Base-by-base conservation (phyloP, 2,888 invertebrate genomes). In the Cantharis flavilabris region DNA sequence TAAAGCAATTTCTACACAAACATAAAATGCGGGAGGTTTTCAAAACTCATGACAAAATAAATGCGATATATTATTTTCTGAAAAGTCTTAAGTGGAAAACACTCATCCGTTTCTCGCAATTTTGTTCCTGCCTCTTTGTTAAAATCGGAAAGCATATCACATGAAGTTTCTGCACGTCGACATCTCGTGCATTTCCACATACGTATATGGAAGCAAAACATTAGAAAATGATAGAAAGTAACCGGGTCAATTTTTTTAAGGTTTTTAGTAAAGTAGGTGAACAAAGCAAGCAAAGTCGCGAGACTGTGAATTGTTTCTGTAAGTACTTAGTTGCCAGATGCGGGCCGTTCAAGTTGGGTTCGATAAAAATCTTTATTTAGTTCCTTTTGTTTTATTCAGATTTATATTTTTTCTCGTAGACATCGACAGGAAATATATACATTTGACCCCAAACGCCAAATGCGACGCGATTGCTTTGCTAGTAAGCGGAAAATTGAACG, bases 281-380 rank as follows among this genome's bases (percentile, higher is more conserved):
- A 79, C 75, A 75, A 73, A 80, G 78, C 65, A 67, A 67, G 78
- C 76, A 77, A 79, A 77, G 81, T 81, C 79, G 79, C 76, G 80
- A 76, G 79, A 79, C 77, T 81, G 82, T 82, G 82, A 81, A 82
- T 81, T 82, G 82, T 82, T 82, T 82, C 80, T 76, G 77, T 80
- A 82, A 82, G 80, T 81, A 82, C 81, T 81, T 81, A 81, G 79
- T 79, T 80, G 80, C 80, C 80, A 81, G 80, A 81, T 80, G 82
- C 81, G 76, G 80, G 76, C 80, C 77, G 79, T 79, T 79, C 74
- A 75, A 79, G 76, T 78, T 79, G 75, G 80, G 78, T 76, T 77
- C 77, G 80, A 82, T 83, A 83, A 81, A 82, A 83, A 81, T 76
- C 71, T 76, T 73, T 75, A 76, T 78, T 73, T 71, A 65, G 62